Evolutionary conservation across 2,113 vertebrate genomes (phyloP).

Genomic region (Cebidichthys violaceus): DNA sequence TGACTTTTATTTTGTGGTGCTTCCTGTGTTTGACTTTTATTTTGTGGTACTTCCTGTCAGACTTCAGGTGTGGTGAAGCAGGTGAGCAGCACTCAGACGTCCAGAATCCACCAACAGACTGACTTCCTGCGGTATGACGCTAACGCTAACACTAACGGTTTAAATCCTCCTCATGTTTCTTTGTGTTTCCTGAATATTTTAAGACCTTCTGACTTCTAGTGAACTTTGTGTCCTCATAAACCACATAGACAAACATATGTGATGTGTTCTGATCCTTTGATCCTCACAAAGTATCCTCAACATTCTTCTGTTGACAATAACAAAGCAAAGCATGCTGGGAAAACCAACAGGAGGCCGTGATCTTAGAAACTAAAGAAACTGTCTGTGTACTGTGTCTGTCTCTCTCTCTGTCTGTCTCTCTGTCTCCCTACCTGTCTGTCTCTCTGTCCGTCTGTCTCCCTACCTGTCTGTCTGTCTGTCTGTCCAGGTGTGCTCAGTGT

Average conservation of each 20-base stretch:
- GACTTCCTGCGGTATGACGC: conserved; percentile 86
- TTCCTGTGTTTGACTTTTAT: conserved; percentile 20
- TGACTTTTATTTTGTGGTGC: neutral
- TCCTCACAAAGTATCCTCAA: too few species aligned
- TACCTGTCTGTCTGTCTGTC: neutral
- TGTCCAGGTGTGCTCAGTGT: conserved; percentile 87
- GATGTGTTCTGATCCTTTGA: too few species aligned
- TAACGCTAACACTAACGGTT: neutral
- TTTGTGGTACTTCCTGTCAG: conserved; percentile 63
- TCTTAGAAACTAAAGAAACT: too few species aligned
- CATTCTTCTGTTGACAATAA: too few species aligned
- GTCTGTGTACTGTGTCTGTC: neutral
- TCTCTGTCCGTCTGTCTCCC: neutral
- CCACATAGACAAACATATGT: too few species aligned
- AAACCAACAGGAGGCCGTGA: too few species aligned
- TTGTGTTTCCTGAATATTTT: too few species aligned
- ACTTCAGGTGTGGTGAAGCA: conserved; percentile 70
- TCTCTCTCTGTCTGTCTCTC: neutral
- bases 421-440: neutral
- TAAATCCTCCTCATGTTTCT: too few species aligned
- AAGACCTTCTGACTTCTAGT: too few species aligned
- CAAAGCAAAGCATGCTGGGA: too few species aligned
- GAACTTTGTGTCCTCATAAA: too few species aligned
- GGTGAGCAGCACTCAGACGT: conserved; percentile 77
- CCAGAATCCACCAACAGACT: conserved; percentile 82